Conservation (phyloP, 2,888 invertebrate genomes). For the Acronicta psi region DNA sequence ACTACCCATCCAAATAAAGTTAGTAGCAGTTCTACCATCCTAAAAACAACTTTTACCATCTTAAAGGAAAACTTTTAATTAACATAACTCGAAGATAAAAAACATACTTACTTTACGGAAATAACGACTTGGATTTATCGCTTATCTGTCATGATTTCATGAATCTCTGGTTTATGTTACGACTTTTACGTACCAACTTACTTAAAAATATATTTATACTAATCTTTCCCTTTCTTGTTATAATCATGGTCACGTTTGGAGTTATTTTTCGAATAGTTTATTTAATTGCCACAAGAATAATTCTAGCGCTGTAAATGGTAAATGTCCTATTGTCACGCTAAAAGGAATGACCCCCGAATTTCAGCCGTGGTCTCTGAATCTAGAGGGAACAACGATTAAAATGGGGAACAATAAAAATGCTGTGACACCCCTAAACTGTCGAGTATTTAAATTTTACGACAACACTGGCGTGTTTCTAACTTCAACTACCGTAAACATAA, state of each 20-base stretch:
- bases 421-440: constrained; percentile 38
- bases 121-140: too few relatives aligned
- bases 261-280: constrained; percentile 29
- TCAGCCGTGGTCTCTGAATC: constrained; percentile 28
- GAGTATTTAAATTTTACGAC: constrained; percentile 41
- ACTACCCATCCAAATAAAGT: too few relatives aligned
- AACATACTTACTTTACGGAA: too few relatives aligned
- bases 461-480: constrained; percentile 13
- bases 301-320: constrained; percentile 28
- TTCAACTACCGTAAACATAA: too few relatives aligned
- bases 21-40: too few relatives aligned
- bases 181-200: constrained; percentile 1
- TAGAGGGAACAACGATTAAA: constrained; percentile 28
- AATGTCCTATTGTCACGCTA: constrained; percentile 53
- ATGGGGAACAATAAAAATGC: constrained; percentile 40
- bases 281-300: constrained; percentile 41
- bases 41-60: too few relatives aligned
- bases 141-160: too few relatives aligned
- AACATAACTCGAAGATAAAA: too few relatives aligned
- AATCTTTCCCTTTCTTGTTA: not conserved
- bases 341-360: constrained; percentile 40
- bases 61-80: too few relatives aligned
- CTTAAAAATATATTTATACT: not conserved
- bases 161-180: too few relatives aligned
- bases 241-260: constrained; percentile 16